Percentiles rank a stretch among this genome's conserved stretches.
Conservation (phyloP, 2,113 vertebrate species). For the rabbit (Oryctolagus cuniculus) region DNA sequence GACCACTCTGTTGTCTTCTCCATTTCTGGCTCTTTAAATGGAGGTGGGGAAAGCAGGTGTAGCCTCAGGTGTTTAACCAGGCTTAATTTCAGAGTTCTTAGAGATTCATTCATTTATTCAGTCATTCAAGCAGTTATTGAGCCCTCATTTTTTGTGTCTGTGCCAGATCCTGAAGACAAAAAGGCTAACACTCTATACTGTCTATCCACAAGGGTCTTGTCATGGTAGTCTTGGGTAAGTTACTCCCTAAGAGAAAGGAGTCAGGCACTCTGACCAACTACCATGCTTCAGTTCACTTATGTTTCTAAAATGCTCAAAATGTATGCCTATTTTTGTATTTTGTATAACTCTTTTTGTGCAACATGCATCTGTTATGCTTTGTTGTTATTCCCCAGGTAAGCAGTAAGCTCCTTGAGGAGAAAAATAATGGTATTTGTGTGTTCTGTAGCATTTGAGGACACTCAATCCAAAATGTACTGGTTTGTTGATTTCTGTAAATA, state of each 20-base stretch:
- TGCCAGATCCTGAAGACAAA: not conserved
- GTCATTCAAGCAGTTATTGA: not conserved
- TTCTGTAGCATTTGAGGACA: slow-evolving; percentile 35
- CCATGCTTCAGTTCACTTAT: not conserved
- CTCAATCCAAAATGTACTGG: slow-evolving; percentile 23
- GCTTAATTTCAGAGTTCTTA: not conserved
- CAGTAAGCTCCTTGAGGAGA: not conserved
- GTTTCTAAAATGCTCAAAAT: slow-evolving; percentile 47
- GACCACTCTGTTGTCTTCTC: not conserved
- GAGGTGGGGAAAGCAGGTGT: not conserved
- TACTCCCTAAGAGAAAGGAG: not conserved
- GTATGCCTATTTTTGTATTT: not conserved
- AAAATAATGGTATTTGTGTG: slow-evolving; percentile 39
- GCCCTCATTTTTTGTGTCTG: not conserved
- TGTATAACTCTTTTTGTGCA: not conserved
- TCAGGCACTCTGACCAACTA: not conserved
- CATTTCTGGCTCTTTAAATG: not conserved
- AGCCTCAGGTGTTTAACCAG: not conserved
- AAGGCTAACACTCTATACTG: not conserved
- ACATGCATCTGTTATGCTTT: not conserved
- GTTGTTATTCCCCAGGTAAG: not conserved
- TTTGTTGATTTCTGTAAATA: slow-evolving; percentile 61
- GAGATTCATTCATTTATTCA: not conserved
- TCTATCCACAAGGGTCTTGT: not conserved
- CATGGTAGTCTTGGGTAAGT: not conserved